These are phyloP conservation scores for Coendou prehensilis DNA, from an alignment of 2,797 vertebrate species.

Conservation along the genomic window DNA sequence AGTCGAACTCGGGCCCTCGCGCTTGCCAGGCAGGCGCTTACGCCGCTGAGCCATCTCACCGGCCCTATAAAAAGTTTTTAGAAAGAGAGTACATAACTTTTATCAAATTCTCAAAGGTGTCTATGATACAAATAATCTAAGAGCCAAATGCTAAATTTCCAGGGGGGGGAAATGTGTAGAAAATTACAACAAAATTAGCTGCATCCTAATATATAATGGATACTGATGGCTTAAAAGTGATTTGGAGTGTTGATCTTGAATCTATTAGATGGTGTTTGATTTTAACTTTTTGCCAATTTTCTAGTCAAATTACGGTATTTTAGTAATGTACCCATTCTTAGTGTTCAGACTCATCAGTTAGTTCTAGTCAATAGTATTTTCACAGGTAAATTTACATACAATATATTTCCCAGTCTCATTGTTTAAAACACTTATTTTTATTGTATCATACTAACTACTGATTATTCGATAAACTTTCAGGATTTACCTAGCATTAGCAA, in stretches of 20 bases:
- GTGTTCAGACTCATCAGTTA: not conserved
- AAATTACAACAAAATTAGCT: not conserved
- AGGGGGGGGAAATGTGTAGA: not conserved
- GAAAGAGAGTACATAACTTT: conserved; percentile 3
- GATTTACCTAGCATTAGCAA: conserved; percentile 45
- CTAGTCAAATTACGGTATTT: conserved; percentile 13
- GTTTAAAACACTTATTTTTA: not conserved
- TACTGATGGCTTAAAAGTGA: conserved; percentile 4
- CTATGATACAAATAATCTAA: conserved; percentile 18
- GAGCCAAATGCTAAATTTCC: conserved; percentile 20
- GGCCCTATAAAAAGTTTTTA: not conserved
- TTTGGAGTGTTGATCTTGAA: not conserved
- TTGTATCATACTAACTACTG: not conserved
- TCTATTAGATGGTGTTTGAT: not conserved
- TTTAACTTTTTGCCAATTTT: conserved; percentile 47
- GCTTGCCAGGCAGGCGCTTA: too few species aligned
- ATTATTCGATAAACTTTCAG: conserved; percentile 15
- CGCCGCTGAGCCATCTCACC: too few species aligned
- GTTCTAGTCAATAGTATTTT: conserved; percentile 43
- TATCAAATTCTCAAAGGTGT: conserved; percentile 45
- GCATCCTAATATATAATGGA: not conserved
- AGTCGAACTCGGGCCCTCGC: too few species aligned
- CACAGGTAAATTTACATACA: not conserved
- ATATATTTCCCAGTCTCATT: not conserved
- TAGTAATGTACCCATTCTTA: conserved; percentile 20